phyloP scores from a whole-genome alignment of 2,888 invertebrate genomes.

The Cheilosia pagana region DNA sequence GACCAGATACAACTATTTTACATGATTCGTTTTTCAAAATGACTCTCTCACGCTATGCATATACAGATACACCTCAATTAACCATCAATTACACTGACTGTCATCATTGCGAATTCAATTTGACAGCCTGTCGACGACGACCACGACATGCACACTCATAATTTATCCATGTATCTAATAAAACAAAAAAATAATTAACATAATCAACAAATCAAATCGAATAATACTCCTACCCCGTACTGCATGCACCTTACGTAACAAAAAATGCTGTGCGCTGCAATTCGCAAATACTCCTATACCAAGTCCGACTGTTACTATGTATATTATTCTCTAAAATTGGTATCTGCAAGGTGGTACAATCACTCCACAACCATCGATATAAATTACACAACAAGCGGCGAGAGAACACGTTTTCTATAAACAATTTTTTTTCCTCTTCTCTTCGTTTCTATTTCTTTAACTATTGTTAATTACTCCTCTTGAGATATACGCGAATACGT shows the following conservation, averaged over 20 bases:
- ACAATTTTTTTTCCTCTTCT: slow-evolving; percentile 15
- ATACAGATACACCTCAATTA: slow-evolving; percentile 13
- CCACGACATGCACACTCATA: slow-evolving; percentile 33
- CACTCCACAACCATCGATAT: slow-evolving; percentile 63
- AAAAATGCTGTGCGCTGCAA: slow-evolving; percentile 34
- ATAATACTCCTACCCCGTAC: slow-evolving; percentile 19
- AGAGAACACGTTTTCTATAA: slow-evolving; percentile 66
- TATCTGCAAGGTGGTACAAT: slow-evolving; percentile 73
- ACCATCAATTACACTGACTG: slow-evolving; percentile 25
- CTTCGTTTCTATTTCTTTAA: slow-evolving; percentile 38
- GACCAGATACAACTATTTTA: not conserved
- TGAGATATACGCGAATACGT: slow-evolving; percentile 36
- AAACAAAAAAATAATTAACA: slow-evolving; percentile 44
- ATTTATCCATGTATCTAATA: slow-evolving; percentile 36
- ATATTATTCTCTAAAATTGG: slow-evolving; percentile 67
- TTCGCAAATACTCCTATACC: slow-evolving; percentile 24
- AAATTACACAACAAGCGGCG: slow-evolving; percentile 67
- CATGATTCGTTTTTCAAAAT: not conserved
- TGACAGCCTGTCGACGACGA: slow-evolving; percentile 48
- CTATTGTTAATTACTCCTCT: slow-evolving; percentile 73
- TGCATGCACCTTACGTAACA: slow-evolving; percentile 52
- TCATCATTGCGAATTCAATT: slow-evolving; percentile 38
- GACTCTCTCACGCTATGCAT: slow-evolving; percentile 13
- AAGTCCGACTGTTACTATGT: slow-evolving; percentile 38
- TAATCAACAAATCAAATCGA: slow-evolving; percentile 65